Evolutionary conservation across 1,140 invertebrate species (phyloP), one percentile per base, ranked within the genome.

Genomic region (Drosophila rhopaloa): DNA sequence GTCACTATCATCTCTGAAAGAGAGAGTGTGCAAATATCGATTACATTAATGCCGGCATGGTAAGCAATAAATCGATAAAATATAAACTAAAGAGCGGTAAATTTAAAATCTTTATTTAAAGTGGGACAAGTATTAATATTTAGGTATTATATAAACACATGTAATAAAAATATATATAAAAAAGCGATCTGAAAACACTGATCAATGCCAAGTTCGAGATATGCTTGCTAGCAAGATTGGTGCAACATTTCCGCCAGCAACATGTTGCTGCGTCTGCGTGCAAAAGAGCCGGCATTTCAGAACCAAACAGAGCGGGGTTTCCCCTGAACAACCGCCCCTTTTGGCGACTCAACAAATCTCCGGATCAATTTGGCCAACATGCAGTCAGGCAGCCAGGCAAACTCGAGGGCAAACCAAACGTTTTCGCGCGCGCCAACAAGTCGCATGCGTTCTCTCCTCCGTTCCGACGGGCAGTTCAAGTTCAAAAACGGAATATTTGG

Each of bases 351-450:
- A 14, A 67, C 41, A 50, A 77, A 77, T 57, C 43, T 11, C 37
- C 13, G 40, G 24, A 75, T 61, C 57, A 59, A 54, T 65, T 63
- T 11, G 60, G 54, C 46, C 51, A 76, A 80, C 55, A 71, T 70
- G 51, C 61, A 73, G 65, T 16, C 55, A 48, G 54, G 41, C 46
- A 48, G 43, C 62, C 27, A 51, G 16, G 48, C 11, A 44, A 47
- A 57, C 48, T 37, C 73, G 32, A 63, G 43, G 24, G 10, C 56
- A 43, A 60, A n/a, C 55, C 60, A 77, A 77, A 77, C 75, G 74
- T 41, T 77, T 86, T 79, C 66, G 72, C 76, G 82, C 83, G 83
- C 79, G 83, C 83, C 71, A 88, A 80, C 83, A 80, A 83, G 83
- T 88, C 83, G 84, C 67, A 78, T 77, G 82, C 76, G 83, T 88